Conservation (phyloP, 1,140 invertebrate species). For the Leptonema lineaticorne region DNA sequence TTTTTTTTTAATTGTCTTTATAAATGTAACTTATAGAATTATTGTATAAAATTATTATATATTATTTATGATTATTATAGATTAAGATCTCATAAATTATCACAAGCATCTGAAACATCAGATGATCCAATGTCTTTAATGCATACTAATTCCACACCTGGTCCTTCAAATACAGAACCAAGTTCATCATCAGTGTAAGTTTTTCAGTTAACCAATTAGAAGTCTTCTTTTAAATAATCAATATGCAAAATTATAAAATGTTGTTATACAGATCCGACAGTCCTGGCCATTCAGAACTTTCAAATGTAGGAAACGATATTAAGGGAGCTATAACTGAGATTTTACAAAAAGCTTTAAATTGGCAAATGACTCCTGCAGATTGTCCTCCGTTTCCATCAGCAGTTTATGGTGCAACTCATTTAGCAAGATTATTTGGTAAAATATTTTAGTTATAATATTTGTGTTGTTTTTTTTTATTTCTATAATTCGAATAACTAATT, state of each 20-base stretch:
- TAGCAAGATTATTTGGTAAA: conserved; percentile 53
- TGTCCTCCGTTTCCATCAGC: conserved; percentile 32
- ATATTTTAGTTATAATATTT: background rate
- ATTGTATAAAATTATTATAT: background rate
- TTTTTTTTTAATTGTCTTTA: background rate
- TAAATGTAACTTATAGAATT: background rate
- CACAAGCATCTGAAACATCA: conserved; percentile 15
- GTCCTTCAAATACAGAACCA: conserved; percentile 11
- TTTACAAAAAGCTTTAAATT: conserved; percentile 21
- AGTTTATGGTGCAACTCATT: conserved; percentile 53
- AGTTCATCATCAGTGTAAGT: conserved; percentile 14
- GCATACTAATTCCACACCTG: conserved; percentile 3
- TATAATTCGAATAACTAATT: background rate
- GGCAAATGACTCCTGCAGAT: conserved; percentile 30
- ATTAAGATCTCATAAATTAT: conserved; percentile 33
- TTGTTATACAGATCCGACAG: conserved; percentile 19
- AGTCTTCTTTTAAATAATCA: too few species aligned
- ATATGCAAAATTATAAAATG: background rate
- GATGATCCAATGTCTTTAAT: background rate
- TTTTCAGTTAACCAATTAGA: background rate
- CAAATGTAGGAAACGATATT: conserved; percentile 16
- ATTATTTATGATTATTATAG: conserved; percentile 17
- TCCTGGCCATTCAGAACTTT: conserved; percentile 6
- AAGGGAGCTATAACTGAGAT: conserved; percentile 24
- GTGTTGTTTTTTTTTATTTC: background rate